Evolutionary conservation across 2,888 invertebrate species (phyloP).

Genomic region (Antheraea assamensis): DNA sequence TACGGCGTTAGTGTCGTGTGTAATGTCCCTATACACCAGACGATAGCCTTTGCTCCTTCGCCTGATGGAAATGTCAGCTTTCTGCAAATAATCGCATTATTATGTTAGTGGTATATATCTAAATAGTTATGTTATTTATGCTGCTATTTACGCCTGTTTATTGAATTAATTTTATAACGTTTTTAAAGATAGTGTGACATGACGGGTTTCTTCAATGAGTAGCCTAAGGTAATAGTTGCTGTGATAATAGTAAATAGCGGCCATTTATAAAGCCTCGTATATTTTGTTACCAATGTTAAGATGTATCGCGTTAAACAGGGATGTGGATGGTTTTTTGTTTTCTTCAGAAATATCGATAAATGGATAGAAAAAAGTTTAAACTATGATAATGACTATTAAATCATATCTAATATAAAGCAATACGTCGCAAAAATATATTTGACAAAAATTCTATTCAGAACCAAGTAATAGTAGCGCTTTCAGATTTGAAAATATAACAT

Average conservation of each 20-base stretch:
- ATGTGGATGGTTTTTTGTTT: not conserved
- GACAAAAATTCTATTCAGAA: no score
- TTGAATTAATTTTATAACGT: not conserved
- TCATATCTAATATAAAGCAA: no score
- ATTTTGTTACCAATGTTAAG: not conserved
- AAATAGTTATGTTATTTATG: conserved; percentile 16
- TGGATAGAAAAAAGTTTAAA: not conserved
- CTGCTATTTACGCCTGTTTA: not conserved
- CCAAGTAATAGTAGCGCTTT: no score
- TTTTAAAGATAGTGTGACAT: not conserved
- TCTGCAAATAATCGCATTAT: conserved; percentile 52
- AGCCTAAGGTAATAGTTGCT: no score
- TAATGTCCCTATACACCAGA: conserved; percentile 39
- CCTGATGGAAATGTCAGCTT: conserved; percentile 57
- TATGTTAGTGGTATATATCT: conserved; percentile 33
- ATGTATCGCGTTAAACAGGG: not conserved
- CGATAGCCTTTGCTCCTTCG: conserved; percentile 58
- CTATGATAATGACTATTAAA: no score
- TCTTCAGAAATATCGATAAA: not conserved
- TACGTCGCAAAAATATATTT: no score
- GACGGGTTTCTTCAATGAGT: not conserved
- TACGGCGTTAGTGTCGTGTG: conserved; percentile 36
- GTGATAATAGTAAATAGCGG: no score
- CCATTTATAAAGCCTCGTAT: no score
- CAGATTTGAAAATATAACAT: conserved; percentile 21